Evolutionary conservation across 2,888 invertebrate species (phyloP), one percentile per base, ranked within the genome.

Genomic region (Noctua fimbriata): DNA sequence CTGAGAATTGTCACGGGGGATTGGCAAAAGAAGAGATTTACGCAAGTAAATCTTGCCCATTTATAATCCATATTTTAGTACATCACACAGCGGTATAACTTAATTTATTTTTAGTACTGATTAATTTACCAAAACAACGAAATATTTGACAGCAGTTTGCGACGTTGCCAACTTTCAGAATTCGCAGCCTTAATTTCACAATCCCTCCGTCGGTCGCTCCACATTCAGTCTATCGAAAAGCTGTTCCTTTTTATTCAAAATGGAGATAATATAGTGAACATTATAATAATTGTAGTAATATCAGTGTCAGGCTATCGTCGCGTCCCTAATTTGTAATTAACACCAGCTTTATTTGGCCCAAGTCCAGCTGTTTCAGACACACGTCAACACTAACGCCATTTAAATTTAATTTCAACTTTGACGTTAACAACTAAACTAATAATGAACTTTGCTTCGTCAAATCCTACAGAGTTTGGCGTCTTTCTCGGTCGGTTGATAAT

Each of bases 251-350:
- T 32, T 24, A 41, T 52, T 65, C 16, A 67, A 66, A 77, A 79
- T 67, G 12, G 10, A 73, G 41, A 72, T 65, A 66, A 49, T 70
- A 44, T 71, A 49, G 41, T 58, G 14, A 72, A 69, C 58, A 78
- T 76, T 80, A 69, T 80, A 78, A 84, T 89, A 81, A 80, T 79
- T 73, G 76, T 73, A 66, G 28, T 66, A 74, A 79, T 84, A 90
- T 82, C 80, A 85, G 69, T 81, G 88, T 81, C 85, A 71, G 67
- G 82, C 85, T 89, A 81, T 89, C 89, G 85, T 60, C 88, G 72
- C 77, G 66, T 69, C 52, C 32, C 82, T 89, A 86, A 85, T 86
- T 81, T 71, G 73, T 78, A 81, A 85, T 88, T 87, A 84, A 81
- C 73, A 73, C 70, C 69, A 32, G 76, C 73, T 75, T 84, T 73